Evolutionary conservation across 2,113 vertebrate genomes (phyloP).

Genomic region (Urocolius indicus): DNA sequence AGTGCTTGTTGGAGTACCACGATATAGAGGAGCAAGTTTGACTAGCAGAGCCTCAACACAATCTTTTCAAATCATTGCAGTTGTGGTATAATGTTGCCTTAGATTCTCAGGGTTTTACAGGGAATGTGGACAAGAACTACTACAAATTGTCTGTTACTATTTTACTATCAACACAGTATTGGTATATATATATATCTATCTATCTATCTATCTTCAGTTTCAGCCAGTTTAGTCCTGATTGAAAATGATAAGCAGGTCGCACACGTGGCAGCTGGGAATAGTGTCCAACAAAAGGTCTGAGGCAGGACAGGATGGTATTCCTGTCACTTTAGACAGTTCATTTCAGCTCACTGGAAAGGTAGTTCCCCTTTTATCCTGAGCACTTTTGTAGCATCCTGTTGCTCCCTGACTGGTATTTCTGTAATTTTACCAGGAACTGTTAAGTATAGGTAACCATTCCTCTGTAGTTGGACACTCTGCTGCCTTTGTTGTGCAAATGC

Average conservation of each 20-base stretch:
- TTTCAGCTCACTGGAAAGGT: not conserved
- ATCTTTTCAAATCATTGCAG: not conserved
- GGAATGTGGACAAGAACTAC: not conserved
- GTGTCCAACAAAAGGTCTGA: not conserved
- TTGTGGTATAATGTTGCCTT: not conserved
- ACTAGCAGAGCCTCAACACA: not conserved
- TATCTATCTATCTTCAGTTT: not conserved
- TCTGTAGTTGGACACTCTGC: not conserved
- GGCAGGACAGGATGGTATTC: not conserved
- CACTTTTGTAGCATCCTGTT: not conserved
- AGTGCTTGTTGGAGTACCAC: not conserved
- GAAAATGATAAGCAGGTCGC: not conserved
- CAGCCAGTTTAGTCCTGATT: not conserved
- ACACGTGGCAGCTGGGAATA: not conserved
- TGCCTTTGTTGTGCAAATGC: not conserved
- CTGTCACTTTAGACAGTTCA: not conserved
- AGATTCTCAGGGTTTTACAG: not conserved
- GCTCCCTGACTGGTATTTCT: not conserved
- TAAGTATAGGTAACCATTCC: not conserved
- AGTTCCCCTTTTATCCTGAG: not conserved
- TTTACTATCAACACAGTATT: not conserved
- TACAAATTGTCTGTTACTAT: not conserved
- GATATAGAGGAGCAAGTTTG: not conserved
- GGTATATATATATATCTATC: too few relatives aligned
- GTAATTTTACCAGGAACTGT: not conserved